phyloP scores from a whole-genome alignment of 2,113 vertebrate species.

The Macaca nemestrina region DNA sequence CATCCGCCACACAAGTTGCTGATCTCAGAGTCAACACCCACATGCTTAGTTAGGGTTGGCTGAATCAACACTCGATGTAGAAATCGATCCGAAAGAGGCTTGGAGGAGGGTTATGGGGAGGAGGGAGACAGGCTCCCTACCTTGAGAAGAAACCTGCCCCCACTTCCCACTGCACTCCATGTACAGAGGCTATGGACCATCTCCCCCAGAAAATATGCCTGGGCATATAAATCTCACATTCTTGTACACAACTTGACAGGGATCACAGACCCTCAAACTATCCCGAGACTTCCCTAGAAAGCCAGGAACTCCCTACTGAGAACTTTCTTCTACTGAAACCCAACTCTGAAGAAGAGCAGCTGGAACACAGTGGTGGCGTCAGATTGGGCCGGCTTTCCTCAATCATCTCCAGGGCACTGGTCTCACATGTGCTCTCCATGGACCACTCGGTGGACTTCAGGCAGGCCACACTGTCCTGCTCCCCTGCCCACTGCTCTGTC shows the following conservation, averaged over 20 bases:
- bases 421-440: background rate
- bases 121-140: background rate
- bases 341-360: background rate
- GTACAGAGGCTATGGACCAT: background rate
- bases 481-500: background rate
- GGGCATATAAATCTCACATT: background rate
- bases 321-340: background rate
- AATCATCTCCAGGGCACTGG: background rate
- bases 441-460: background rate
- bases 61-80: background rate
- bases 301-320: background rate
- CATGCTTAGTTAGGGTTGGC: background rate
- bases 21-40: constrained; percentile 19
- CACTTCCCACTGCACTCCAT: background rate
- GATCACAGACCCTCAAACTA: background rate
- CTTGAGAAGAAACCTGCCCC: background rate
- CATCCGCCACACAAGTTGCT: background rate
- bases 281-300: background rate
- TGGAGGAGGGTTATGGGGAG: background rate
- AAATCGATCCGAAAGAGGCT: background rate
- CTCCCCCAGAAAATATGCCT: background rate
- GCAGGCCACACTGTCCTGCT: background rate
- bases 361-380: rapidly evolving
- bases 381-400: background rate
- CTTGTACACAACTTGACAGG: background rate